Base-by-base conservation (phyloP, 1,140 invertebrate species). In the Bombus picipes region DNA sequence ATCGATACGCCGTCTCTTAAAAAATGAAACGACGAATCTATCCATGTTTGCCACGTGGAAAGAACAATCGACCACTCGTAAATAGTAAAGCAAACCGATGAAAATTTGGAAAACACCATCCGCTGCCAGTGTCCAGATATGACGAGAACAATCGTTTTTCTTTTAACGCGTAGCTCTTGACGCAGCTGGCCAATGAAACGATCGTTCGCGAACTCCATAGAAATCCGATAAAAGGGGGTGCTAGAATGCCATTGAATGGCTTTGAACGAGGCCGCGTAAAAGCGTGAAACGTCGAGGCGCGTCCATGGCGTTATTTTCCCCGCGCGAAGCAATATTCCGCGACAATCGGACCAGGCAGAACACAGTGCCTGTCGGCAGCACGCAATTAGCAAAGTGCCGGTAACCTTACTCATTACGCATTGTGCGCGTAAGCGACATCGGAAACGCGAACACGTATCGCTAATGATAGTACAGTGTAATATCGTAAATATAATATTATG, bases 361-460 rank as follows among this genome's bases (percentile, higher is more conserved):
- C 62, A 13, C 76, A 28, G 37, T 81, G 73, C 85, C 76, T 78
- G 84, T 86, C 70, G 68, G 57, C n/a, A 78, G 75, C 75, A 86
- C 78, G 84, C 91, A 92, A 92, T 92, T 92, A 91, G 87, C 73
- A 86, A 91, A 91, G 89, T 90, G 83, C 86, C 71, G 76, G 77
- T 80, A 88, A 89, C 76, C 77, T 89, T 86, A 86, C 90, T 87
- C 86, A 73, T 91, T 91, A 85, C 79, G 85, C 80, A 83, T 89
- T 89, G 81, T 84, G 41, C 76, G 82, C 82, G 57, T 78, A 53
- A 53, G 18, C 47, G 47, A 53, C 47, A 2, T 53, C 47, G 47
- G 18, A 53, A 53, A 18, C 47, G 47, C 47, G 47, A 53, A 53
- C 6, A 53, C 18, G 5, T 18, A 22, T 22, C 66, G 57, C 74